Percentiles rank a stretch among this genome's conserved stretches.
These are phyloP conservation scores for Andrena marginata DNA, from an alignment of 2,888 invertebrate genomes.

Conservation along the genomic window DNA sequence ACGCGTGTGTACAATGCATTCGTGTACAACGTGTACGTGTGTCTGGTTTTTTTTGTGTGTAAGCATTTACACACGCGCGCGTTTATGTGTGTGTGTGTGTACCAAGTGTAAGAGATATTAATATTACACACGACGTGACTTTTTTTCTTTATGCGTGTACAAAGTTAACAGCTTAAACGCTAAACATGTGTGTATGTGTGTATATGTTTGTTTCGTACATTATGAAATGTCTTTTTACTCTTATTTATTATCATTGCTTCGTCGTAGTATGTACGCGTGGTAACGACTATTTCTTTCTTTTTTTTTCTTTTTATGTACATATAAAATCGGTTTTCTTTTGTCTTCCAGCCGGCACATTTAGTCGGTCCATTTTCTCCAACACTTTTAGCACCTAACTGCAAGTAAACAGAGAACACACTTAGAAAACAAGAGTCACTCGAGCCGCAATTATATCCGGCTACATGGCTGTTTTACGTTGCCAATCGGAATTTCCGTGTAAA, in stretches of 20 bases:
- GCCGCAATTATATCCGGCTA: conserved; percentile 8
- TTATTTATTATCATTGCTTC: conserved; percentile 47
- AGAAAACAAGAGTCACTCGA: conserved; percentile 29
- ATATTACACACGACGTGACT: conserved; percentile 27
- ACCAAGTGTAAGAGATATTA: conserved; percentile 13
- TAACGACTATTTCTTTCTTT: conserved; percentile 45
- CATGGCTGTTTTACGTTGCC: conserved; percentile 22
- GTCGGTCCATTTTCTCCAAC: conserved; percentile 73
- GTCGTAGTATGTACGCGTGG: conserved; percentile 54
- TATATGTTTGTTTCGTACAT: conserved; percentile 34
- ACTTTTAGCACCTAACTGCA: conserved; percentile 78
- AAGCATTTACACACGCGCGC: background rate
- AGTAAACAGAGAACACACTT: conserved; percentile 73
- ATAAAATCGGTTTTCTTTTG: conserved; percentile 75
- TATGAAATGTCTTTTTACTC: conserved; percentile 44
- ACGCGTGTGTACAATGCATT: conserved; percentile 31
- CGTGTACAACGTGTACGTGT: conserved; percentile 18
- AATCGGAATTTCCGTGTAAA: conserved; percentile 7
- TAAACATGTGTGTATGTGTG: conserved; percentile 44
- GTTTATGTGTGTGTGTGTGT: conserved; percentile 13
- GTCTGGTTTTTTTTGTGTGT: background rate
- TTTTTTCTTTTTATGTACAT: conserved; percentile 76
- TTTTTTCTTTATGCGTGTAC: conserved; percentile 29
- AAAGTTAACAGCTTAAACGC: conserved; percentile 52
- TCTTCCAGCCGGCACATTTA: conserved; percentile 75